Base-by-base conservation (phyloP, 2,113 vertebrate genomes). In the Oryzias melastigma region DNA sequence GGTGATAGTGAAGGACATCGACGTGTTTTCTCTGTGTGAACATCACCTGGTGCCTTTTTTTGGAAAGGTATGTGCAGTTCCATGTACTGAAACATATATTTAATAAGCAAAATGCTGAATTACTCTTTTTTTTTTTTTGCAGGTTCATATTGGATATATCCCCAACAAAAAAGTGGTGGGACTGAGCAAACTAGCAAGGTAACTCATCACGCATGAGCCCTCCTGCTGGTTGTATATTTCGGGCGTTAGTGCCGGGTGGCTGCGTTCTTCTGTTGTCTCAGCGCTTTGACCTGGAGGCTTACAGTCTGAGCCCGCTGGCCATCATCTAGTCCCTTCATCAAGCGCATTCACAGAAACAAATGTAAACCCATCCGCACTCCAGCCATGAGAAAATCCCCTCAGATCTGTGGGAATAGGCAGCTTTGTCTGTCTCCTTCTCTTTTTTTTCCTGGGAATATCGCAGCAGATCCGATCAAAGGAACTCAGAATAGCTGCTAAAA, bases 1-100 rank as follows among this genome's bases (percentile, higher is more conserved):
- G 83, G 91, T 93, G 62, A 92, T 90, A 25, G 89, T 92, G 22
- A 93, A 90, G 63, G 90, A 91, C 75, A 93, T 90, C 50, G 92
- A 93, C 58, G 83, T 91, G 85, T 91, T 93, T 61, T 94, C 90
- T 3, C 85, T 92, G 41, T 93, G 85, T 65, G 92, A 93, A 66
- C 91, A 93, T 80, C 90, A 93, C 58, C 64, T 93, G 75, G 84
- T 93, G 60, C 91, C 89, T 18, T 94, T 94, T 65, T 93, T 91
- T 58, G 92, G 86, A 42, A 93, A 89, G 66, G 92, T 92, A 83
- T 4, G 46, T 20, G 13, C 7, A 35, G 35, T 35, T 35, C 8
- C 35, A 27, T 27, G 4, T 27, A 35, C 10, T 12, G 8, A 12
- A 35, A 35, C 1, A 12, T 35, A 13, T 35, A 35, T 35, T 35